phyloP scores from a whole-genome alignment of 1,140 invertebrate genomes.

The Diorhabda sublineata region DNA sequence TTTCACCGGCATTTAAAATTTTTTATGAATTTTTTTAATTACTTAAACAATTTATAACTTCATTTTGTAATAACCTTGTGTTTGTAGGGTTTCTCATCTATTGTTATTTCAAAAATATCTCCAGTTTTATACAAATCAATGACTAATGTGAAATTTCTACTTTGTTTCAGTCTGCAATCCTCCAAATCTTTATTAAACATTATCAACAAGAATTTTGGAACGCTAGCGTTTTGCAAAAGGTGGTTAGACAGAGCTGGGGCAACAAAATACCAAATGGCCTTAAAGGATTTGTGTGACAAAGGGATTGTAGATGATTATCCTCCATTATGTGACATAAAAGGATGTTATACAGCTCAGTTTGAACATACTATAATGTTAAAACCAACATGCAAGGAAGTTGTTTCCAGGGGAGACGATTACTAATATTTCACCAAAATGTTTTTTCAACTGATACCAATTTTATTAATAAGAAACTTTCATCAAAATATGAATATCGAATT shows the following conservation, averaged over 20 bases:
- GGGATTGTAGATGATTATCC: conserved; percentile 95
- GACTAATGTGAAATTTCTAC: too few relatives aligned
- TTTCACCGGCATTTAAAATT: too few relatives aligned
- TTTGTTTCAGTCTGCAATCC: conserved; percentile 66
- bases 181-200: conserved; percentile 89
- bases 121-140: too few relatives aligned
- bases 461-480: too few relatives aligned
- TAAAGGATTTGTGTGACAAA: conserved; percentile 98
- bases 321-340: conserved; percentile 95
- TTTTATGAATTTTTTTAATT: too few relatives aligned
- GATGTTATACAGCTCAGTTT: conserved; percentile 98
- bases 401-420: conserved; percentile 95
- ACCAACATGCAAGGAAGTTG: conserved; percentile 97
- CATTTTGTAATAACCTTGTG: too few relatives aligned
- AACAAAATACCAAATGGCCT: conserved; percentile 95
- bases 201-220: conserved; percentile 98
- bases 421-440: conserved; percentile 47
- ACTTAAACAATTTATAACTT: too few relatives aligned
- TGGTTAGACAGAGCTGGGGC: conserved; percentile 97
- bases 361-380: conserved; percentile 97
- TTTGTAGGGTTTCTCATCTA: too few relatives aligned
- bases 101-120: too few relatives aligned
- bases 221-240: conserved; percentile 96
- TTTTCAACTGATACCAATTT: background rate
- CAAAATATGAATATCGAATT: too few relatives aligned